Base-by-base conservation (phyloP, 2,113 vertebrate genomes). In the Ageneiosus marmoratus region DNA sequence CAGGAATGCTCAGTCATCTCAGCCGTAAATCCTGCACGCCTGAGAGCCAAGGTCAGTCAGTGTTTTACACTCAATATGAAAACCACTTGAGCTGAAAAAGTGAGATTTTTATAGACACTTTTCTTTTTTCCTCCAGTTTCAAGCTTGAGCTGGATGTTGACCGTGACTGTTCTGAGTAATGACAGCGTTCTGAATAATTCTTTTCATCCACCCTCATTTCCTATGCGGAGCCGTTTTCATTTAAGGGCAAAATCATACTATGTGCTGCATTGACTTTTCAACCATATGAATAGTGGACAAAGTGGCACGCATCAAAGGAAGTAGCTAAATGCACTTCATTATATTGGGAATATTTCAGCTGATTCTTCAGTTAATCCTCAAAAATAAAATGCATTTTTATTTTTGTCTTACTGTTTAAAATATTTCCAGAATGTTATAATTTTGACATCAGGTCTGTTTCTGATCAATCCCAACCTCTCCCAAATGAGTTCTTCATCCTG, bases 101-200 rank as follows among this genome's bases (percentile, higher is more conserved):
- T 27, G 76, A 13, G 34, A 27, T 76, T 34, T 74, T 55, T 55
- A 22, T 15, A 34, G 29, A 55, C n/a, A 0, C 0, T 44, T 24
- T 44, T 60, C n/a, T 77, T 60, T 8, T n/a, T 77, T 58, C 46
- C 44, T 27, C 1, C 0, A 27, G 37, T 24, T 18, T 27, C 60
- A 24, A 77, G 55, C 20, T 77, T 58, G 53, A 77, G 34, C 75
- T 77, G 75, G 58, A 77, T 58, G 75, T 44, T 77, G 75, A 77
- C 53, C 24, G 6, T 78, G 76, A 77, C 37, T 2, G 20, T 41
- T 77, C 10, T n/a, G 51, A 56, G 41, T 56, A 56, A 77, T 56
- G 74, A 78, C 4, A n/a, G 22, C 75, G 56, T 12, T n/a, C n/a
- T n/a, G n/a, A n/a, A 10, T 1, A 29, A 53, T 53, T 37, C 51